A percentile compares a stretch with the other conserved stretches of the same genome.
Evolutionary conservation across 1,140 invertebrate species (phyloP).

Genomic region (Sesamia nonagrioides): DNA sequence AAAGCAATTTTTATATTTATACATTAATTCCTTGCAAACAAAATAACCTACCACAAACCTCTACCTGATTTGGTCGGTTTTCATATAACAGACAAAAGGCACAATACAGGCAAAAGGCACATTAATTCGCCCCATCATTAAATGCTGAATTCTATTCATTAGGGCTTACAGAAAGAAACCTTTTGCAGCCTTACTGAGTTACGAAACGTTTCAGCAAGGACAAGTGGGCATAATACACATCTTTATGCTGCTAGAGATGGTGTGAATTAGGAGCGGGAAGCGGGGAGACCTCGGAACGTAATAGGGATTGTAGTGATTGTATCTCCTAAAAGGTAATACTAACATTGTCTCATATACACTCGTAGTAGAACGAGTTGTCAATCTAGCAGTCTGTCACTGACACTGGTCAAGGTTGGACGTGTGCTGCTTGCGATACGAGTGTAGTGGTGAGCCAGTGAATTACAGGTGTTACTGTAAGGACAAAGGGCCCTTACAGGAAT

Average conservation of each 20-base stretch:
- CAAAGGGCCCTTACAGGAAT: too few species aligned
- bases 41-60: neutral
- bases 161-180: slow-evolving; percentile 53
- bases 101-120: neutral
- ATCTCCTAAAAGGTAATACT: too few species aligned
- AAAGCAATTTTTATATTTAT: neutral
- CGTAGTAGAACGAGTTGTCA: too few species aligned
- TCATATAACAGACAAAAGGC: neutral
- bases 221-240: slow-evolving; percentile 58
- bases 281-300: neutral
- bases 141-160: slow-evolving; percentile 60
- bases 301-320: neutral
- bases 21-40: neutral
- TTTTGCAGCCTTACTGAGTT: slow-evolving; percentile 57
- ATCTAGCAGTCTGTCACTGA: too few species aligned
- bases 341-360: too few species aligned
- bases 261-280: slow-evolving; percentile 18
- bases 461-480: too few species aligned
- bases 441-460: too few species aligned
- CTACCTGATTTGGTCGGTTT: neutral
- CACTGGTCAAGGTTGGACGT: too few species aligned
- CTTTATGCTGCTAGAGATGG: slow-evolving; percentile 52
- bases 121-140: slow-evolving; percentile 53
- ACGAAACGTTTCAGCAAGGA: slow-evolving; percentile 52
- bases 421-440: too few species aligned